Evolutionary conservation across 1,140 invertebrate species (phyloP), one percentile per base, ranked within the genome.

Genomic region (Kradibia gibbosae): DNA sequence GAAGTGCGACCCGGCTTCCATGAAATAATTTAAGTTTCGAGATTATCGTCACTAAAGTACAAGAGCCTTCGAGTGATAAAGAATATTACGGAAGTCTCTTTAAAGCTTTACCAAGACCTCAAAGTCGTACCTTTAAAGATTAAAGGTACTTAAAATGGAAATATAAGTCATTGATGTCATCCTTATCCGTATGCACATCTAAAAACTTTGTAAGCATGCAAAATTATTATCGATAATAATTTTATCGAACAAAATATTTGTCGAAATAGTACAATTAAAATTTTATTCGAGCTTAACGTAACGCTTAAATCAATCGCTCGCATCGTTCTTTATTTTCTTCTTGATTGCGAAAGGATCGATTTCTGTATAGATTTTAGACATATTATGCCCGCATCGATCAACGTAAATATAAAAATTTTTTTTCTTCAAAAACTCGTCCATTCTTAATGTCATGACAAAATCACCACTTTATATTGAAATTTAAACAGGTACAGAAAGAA

Each of bases 391-490:
- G 11, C 20, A 67, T 67, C 34, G 36, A 67, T 67, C 62, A 67
- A 39, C 22, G 1, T 39, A 39, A 22, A 39, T 39, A 67, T 36
- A 65, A 36, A 36, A 65, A 20, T 65, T 34, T 36, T 3, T 65
- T 20, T 48, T 65, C 34, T 48, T 65, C 34, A 57, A 57, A 25
- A 57, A 57, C n/a, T 25, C 20, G 28, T 7, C 34, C 15, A 62
- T 62, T 62, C 5, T 62, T 31, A 62, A 31, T 62, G 10, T 70
- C 4, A 70, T 70, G 1, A 1, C 36, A 62, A 36, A 48, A 72
- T 72, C 25, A 72, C 20, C n/a, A 48, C 25, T 62, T 42, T 65
- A 17, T 28, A 71, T 71, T 45, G 39, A 76, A 60, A 76, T 28
- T 42, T 45, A 45, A 67, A 48, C 25, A 53, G 28, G 28, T 48